Percentiles rank a stretch among this genome's conserved stretches.
Evolutionary conservation across 2,888 invertebrate species (phyloP).

Genomic region (Himalopsyche japonica): DNA sequence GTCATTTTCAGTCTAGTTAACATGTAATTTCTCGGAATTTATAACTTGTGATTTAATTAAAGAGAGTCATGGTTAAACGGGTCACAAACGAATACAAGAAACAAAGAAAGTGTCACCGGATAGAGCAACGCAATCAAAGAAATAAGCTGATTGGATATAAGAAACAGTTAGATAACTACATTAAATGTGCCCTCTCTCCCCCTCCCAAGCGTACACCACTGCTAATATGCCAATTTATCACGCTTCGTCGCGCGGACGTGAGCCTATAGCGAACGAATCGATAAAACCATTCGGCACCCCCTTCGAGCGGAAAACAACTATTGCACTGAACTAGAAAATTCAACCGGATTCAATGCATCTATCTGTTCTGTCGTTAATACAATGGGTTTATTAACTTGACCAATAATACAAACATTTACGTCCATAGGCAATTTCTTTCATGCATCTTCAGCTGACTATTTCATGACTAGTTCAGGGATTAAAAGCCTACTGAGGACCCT

Average conservation of each 20-base stretch:
- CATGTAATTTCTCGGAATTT: too few relatives aligned
- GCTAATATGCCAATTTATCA: constrained; percentile 17
- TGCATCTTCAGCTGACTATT: too few relatives aligned
- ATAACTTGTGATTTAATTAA: too few relatives aligned
- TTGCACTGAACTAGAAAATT: background rate
- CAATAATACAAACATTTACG: too few relatives aligned
- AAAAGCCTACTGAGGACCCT: too few relatives aligned
- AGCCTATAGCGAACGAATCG: background rate
- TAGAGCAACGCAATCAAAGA: background rate
- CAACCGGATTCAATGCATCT: background rate
- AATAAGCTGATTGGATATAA: background rate
- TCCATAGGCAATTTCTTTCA: too few relatives aligned
- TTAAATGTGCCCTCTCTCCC: background rate
- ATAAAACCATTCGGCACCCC: background rate
- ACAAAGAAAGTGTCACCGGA: background rate
- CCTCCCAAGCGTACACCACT: background rate
- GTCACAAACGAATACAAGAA: background rate
- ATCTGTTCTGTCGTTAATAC: too few relatives aligned
- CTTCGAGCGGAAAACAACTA: background rate
- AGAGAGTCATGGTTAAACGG: too few relatives aligned
- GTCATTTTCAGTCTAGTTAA: too few relatives aligned
- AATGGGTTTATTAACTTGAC: too few relatives aligned
- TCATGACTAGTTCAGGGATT: too few relatives aligned
- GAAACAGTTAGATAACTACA: background rate
- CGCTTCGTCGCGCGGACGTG: constrained; percentile 4